Base-by-base conservation (phyloP, 2,113 vertebrate genomes). In the Plecotus auritus region DNA sequence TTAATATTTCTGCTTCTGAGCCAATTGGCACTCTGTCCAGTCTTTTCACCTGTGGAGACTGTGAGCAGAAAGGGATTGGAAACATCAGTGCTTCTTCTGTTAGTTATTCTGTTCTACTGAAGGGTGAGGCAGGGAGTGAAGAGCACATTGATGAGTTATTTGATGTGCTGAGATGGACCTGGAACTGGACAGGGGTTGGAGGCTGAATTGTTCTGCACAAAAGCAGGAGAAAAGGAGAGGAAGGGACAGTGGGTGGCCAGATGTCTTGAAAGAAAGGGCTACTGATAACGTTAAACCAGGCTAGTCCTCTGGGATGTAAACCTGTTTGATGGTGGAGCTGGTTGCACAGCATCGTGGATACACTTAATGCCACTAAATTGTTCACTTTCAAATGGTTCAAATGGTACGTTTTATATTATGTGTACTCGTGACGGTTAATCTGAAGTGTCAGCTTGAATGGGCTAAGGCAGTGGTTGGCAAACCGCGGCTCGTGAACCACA, bases 251-350 rank as follows among this genome's bases (percentile, higher is more conserved):
- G 72, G 72, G 93, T 93, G 93, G 77, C 88, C 93, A 7, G 17
- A 12, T 23, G 76, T 22, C 82, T 56, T 37, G 28, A 82, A n/a
- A 59, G 45, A 45, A 84, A 61, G 47, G 42, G 61, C 32, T 40
- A 67, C 37, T 66, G 67, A 37, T 83, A 45, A 6, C 61, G 73
- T 30, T 69, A n/a, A 17, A 20, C 69, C 32, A 5, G 30, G 35
- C 72, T 72, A 72, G 90, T 76, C 81, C 91, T 81, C 80, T 40
- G n/a, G 17, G n/a, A 73, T n/a, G 9, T 37, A 70, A 89, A 54
- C 69, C 56, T 32, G 0, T 37, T 3, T 42, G 51, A 47, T 64
- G 76, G n/a, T 4, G 37, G 76, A 2, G 45, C 30, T 14, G 45
- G 67, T 16, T 32, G 69, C 6, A 9, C 7, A 4, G 4, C 18